Evolutionary conservation across 2,888 invertebrate genomes (phyloP), one percentile per base, ranked within the genome.

Genomic region (Eristalinus aeneus): DNA sequence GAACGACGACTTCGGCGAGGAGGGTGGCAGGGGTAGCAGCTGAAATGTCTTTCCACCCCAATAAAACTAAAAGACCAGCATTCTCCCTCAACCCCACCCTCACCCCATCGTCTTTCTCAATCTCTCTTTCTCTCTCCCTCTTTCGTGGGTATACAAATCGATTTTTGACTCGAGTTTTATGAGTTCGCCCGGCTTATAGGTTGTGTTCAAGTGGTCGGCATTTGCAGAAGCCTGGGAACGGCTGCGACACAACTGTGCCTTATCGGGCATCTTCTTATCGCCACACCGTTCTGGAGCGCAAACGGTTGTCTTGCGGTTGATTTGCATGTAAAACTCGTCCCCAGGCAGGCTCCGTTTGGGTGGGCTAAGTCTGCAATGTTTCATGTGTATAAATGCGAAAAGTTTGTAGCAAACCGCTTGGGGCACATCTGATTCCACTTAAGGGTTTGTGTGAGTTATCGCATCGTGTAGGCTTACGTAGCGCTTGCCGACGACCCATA

Each of bases 31-130:
- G 5, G 27, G 27, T 27, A 27, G 61, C 79, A 71, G 74, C 74
- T 67, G 34, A 67, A 79, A 79, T 79, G 80, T 65, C 34, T 75
- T 84, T 84, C 80, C 75, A 85, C 84, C 80, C 80, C 63, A 85
- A 72, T 80, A 72, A 80, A 75, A 74, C 84, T 79, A 53, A 72
- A 75, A 61, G 67, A 84, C 75, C 22, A 80, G 76, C 80, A 79
- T 75, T 85, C 72, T 75, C 10, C 2, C 39, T 10, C 8, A 39
- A 39, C n/a, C 12, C 27, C 27, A 27, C 27, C 27, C 27, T 27
- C 27, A 27, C 5, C 27, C 27, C 27, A 27, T 27, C 27, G 2
- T 3, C 27, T 5, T 5, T 5, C 27, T 27, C 27, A 27, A 2
- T 27, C 27, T 27, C 27, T 27, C 27, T 16, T 16, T 46, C 6